Evolutionary conservation across 2,113 vertebrate species (phyloP).

Genomic region (Mobula birostris): DNA sequence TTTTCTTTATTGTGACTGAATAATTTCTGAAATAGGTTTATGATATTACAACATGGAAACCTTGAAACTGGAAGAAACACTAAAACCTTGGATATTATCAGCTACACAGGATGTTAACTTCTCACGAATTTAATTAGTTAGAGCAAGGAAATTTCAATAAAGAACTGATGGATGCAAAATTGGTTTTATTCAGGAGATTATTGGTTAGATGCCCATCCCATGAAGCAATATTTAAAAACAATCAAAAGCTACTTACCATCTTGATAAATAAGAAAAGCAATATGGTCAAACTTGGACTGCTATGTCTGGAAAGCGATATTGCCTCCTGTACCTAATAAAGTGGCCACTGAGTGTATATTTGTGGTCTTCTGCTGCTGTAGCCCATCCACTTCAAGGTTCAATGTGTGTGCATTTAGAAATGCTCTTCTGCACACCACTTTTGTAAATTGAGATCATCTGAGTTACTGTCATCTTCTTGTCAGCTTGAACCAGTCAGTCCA

Average conservation of each 20-base stretch:
- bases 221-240: constrained; percentile 13
- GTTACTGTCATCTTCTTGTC: too few species aligned
- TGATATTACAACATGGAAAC: neutral
- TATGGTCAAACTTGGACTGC: neutral
- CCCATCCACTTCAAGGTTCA: neutral
- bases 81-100: neutral
- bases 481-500: too few species aligned
- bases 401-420: neutral
- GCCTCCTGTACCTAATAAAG: too few species aligned
- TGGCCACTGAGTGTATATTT: too few species aligned
- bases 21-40: neutral
- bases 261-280: constrained; percentile 5
- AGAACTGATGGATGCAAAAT: constrained; percentile 6
- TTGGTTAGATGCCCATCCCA: neutral
- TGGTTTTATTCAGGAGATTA: neutral
- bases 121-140: neutral
- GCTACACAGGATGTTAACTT: neutral
- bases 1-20: too few species aligned
- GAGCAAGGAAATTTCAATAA: neutral
- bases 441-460: too few species aligned
- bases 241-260: neutral
- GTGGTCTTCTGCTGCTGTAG: too few species aligned
- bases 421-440: too few species aligned
- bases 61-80: neutral
- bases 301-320: neutral